phyloP scores from a whole-genome alignment of 2,888 invertebrate species.

The Physocephala rufipes region DNA sequence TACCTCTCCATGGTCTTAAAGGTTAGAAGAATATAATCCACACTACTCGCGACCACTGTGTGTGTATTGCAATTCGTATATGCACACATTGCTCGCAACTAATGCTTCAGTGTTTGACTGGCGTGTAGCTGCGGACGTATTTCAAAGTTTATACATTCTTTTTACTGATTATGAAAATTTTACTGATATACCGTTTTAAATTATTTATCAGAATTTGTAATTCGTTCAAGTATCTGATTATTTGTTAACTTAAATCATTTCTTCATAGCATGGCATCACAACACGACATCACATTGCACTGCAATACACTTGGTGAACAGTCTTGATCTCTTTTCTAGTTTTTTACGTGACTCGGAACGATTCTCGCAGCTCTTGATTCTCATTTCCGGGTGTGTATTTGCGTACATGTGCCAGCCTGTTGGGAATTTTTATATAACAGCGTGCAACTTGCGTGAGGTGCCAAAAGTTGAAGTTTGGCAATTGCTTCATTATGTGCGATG shows the following conservation, averaged over 20 bases:
- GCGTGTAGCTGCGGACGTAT: not conserved
- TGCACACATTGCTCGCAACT: not conserved
- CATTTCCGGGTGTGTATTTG: conserved; percentile 17
- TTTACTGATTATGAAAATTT: not conserved
- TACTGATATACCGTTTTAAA: not conserved
- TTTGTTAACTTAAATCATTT: conserved; percentile 45
- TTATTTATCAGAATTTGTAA: conserved; percentile 24
- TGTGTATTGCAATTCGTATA: no score
- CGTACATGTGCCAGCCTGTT: conserved; percentile 3
- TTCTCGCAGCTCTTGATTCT: not conserved
- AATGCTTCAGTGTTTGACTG: not conserved
- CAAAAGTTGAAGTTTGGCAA: conserved; percentile 47
- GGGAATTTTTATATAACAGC: not conserved
- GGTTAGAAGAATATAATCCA: no score
- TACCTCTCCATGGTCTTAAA: no score
- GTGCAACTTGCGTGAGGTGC: conserved; percentile 40
- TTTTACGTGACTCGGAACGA: not conserved
- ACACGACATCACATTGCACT: conserved; percentile 29
- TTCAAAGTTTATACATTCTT: not conserved
- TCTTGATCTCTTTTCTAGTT: not conserved
- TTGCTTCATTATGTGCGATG: conserved; percentile 41
- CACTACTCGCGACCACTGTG: no score
- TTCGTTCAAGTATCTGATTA: conserved; percentile 19
- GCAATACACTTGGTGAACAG: not conserved
- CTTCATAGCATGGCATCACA: conserved; percentile 44